Percentiles rank a stretch among this genome's conserved stretches.
These are phyloP conservation scores for Neoascia interrupta DNA, from an alignment of 2,888 invertebrate species.

Conservation along the genomic window DNA sequence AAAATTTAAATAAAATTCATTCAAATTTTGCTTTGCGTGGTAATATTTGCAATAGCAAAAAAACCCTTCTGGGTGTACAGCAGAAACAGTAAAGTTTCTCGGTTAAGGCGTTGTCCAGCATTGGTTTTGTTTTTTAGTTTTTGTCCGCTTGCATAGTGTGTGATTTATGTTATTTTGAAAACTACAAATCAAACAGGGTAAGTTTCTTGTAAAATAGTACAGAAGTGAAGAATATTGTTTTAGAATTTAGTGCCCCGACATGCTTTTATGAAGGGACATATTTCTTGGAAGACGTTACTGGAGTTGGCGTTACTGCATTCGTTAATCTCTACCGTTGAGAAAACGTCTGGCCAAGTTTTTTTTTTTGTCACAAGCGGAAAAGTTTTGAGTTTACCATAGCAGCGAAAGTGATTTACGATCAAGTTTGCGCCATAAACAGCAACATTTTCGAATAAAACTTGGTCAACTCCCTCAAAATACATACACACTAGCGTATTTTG, in stretches of 20 bases:
- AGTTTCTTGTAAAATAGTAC: background rate
- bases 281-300: background rate
- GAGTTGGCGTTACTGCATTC: slow-evolving; percentile 18
- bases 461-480: slow-evolving; percentile 43
- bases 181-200: slow-evolving; percentile 17
- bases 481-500: slow-evolving; percentile 1
- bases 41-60: background rate
- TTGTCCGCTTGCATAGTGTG: slow-evolving; percentile 4
- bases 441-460: slow-evolving; percentile 5
- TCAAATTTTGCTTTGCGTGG: background rate
- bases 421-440: background rate
- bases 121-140: slow-evolving; percentile 30
- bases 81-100: slow-evolving; percentile 16
- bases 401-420: no score
- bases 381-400: background rate
- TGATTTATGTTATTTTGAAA: slow-evolving; percentile 48
- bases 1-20: background rate
- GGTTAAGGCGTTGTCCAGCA: slow-evolving; percentile 63
- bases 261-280: background rate
- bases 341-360: no score
- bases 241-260: no score
- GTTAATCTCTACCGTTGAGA: background rate
- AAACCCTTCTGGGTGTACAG: no score
- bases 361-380: no score
- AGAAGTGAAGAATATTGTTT: no score